A percentile compares a stretch with the other conserved stretches of the same genome.
phyloP scores from a whole-genome alignment of 2,113 vertebrate genomes.

The Nibea coibor region DNA sequence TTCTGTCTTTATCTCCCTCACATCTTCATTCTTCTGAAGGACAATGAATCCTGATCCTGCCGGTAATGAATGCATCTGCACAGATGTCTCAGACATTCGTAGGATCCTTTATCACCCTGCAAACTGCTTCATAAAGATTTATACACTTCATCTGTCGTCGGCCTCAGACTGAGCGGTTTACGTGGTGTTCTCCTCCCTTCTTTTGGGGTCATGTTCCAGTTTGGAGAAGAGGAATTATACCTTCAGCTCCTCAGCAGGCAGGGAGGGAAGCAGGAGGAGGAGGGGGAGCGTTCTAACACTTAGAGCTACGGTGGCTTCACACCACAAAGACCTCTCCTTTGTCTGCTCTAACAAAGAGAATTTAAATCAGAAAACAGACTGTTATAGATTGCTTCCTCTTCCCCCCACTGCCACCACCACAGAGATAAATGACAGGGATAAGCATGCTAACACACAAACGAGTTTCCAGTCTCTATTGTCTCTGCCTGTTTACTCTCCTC shows the following conservation, averaged over 20 bases:
- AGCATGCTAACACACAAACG: constrained; percentile 8
- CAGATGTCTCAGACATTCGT: not conserved
- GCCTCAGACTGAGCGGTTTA: constrained; percentile 2
- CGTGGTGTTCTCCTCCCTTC: not conserved
- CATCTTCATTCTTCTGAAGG: not conserved
- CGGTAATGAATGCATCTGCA: too few species aligned
- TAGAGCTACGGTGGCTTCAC: constrained; percentile 45
- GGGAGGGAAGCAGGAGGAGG: not conserved
- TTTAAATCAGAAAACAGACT: constrained; percentile 62
- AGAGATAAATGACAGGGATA: constrained; percentile 66
- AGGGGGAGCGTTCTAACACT: not conserved
- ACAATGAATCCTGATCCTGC: not conserved
- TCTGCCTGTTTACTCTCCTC: constrained; percentile 40
- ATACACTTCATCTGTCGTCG: constrained; percentile 5
- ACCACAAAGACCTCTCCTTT: constrained; percentile 72
- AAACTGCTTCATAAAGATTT: constrained; percentile 14
- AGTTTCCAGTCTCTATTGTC: constrained; percentile 40
- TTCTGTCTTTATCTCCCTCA: not conserved
- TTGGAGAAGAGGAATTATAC: constrained; percentile 52
- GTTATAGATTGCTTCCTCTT: constrained; percentile 74
- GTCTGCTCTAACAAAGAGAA: constrained; percentile 76
- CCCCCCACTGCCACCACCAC: constrained; percentile 18
- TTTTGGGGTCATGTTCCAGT: constrained; percentile 18
- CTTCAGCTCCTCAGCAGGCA: not conserved
- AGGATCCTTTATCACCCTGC: not conserved